These are phyloP conservation scores for Nomada lathburiana DNA, from an alignment of 2,888 invertebrate species.

Conservation along the genomic window DNA sequence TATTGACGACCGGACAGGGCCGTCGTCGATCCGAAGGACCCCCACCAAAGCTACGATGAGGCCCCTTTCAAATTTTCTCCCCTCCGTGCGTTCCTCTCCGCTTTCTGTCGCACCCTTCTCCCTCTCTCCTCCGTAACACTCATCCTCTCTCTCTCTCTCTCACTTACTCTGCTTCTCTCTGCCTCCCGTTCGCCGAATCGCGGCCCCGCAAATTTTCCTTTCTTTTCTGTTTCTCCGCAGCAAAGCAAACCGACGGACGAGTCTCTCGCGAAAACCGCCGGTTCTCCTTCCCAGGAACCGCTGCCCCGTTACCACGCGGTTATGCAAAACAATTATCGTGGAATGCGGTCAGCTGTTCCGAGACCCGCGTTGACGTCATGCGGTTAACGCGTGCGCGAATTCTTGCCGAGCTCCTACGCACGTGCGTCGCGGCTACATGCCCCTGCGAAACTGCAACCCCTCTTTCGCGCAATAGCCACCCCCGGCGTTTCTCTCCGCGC, in stretches of 20 bases:
- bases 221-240: not conserved
- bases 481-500: not conserved
- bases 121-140: not conserved
- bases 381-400: conserved; percentile 68
- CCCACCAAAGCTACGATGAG: conserved; percentile 21
- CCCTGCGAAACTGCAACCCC: conserved; percentile 29
- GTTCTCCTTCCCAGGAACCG: conserved; percentile 23
- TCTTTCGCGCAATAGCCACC: not conserved
- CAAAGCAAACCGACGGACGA: not conserved
- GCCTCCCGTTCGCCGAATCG: not conserved
- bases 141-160: conserved; percentile 4
- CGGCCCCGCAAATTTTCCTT: not conserved
- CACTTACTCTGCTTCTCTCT: conserved; percentile 22
- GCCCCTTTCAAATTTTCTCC: conserved; percentile 65
- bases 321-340: conserved; percentile 83
- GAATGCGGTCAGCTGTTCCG: conserved; percentile 84
- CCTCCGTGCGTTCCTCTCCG: conserved; percentile 31
- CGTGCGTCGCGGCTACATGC: conserved; percentile 51
- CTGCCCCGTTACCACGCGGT: conserved; percentile 68
- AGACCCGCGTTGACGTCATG: conserved; percentile 79
- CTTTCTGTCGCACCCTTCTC: conserved; percentile 17
- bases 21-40: conserved; percentile 44
- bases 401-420: conserved; percentile 61
- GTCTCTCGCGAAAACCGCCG: conserved; percentile 24
- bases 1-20: conserved; percentile 73